These are phyloP conservation scores for Coendou prehensilis DNA, from an alignment of 2,797 vertebrate species.

Conservation along the genomic window DNA sequence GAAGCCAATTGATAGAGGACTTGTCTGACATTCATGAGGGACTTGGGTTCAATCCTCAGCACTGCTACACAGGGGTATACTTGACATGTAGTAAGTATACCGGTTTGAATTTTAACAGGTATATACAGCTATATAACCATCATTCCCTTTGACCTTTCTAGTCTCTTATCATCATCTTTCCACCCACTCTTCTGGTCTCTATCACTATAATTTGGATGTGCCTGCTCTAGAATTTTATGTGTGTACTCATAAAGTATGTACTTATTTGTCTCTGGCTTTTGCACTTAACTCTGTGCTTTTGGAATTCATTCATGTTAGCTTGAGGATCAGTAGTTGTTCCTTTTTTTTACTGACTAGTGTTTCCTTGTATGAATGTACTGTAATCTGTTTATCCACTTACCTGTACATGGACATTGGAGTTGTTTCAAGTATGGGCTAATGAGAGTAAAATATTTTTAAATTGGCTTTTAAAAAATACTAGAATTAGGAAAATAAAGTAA, in stretches of 20 bases:
- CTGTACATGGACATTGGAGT: background rate
- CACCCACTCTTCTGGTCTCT: background rate
- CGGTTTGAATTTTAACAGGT: conserved; percentile 41
- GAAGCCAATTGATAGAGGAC: background rate
- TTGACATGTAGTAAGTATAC: background rate
- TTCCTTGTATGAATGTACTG: background rate
- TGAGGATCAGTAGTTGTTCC: background rate
- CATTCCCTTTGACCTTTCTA: background rate
- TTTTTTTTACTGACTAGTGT: conserved; percentile 1
- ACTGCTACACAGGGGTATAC: background rate
- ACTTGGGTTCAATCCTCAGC: background rate
- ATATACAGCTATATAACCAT: background rate
- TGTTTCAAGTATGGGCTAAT: background rate
- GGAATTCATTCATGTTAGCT: conserved; percentile 4
- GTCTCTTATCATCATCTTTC: background rate
- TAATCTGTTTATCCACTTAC: background rate
- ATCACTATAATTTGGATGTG: background rate
- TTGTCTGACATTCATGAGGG: background rate
- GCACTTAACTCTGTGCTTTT: background rate
- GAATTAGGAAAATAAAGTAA: conserved; percentile 17
- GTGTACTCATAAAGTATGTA: background rate
- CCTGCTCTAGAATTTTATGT: background rate
- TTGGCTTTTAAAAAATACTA: conserved; percentile 54
- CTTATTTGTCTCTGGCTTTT: background rate
- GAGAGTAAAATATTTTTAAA: conserved; percentile 58